Conservation (phyloP, 2,888 invertebrate species). For the Cylloceria caligata region DNA sequence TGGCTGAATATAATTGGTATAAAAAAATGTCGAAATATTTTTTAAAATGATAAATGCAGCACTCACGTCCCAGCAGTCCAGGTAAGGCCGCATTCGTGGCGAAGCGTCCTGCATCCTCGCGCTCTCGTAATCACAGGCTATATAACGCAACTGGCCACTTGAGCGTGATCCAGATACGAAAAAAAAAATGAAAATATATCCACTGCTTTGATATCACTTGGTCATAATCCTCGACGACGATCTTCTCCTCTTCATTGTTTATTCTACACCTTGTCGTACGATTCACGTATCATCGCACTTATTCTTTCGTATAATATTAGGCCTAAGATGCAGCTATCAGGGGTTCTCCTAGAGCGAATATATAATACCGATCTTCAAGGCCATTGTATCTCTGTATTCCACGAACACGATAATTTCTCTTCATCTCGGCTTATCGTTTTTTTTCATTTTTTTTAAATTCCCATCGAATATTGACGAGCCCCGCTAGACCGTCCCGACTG, state of each 20-base stretch:
- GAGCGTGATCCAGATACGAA: conserved; percentile 23
- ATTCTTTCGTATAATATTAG: conserved; percentile 1
- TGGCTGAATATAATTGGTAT: neutral
- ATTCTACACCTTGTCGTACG: neutral
- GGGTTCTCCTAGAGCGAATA: neutral
- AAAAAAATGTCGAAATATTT: too few species aligned
- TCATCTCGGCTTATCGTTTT: neutral
- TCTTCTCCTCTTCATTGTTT: conserved; percentile 44
- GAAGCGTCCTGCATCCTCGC: conserved; percentile 82
- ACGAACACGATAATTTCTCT: conserved; percentile 12
- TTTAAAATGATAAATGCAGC: neutral
- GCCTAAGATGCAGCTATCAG: neutral
- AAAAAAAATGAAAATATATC: conserved; percentile 13
- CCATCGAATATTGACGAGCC: neutral
- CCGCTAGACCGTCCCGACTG: neutral
- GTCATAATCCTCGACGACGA: conserved; percentile 19
- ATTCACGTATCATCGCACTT: neutral
- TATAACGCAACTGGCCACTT: conserved; percentile 5
- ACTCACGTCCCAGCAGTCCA: conserved; percentile 84
- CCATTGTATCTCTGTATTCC: neutral
- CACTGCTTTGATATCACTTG: conserved; percentile 10
- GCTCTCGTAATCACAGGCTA: conserved; percentile 29
- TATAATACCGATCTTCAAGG: neutral
- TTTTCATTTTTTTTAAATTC: conserved; percentile 3
- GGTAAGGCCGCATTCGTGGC: conserved; percentile 81